These are phyloP conservation scores for Battus philenor DNA, from an alignment of 1,140 invertebrate species.

Conservation along the genomic window DNA sequence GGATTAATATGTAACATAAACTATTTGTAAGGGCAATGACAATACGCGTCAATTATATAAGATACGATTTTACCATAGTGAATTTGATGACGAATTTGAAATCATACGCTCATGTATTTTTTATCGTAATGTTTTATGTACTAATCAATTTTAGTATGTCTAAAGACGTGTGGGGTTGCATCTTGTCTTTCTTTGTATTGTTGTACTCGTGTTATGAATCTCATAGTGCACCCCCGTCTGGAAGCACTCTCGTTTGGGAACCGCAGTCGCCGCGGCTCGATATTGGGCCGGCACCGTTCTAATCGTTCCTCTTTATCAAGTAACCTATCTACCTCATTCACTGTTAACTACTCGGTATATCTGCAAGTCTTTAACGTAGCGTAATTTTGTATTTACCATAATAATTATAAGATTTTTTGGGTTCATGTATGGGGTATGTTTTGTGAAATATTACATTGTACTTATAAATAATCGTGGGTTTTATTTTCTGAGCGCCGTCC, in stretches of 20 bases:
- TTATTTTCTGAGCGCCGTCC: constrained; percentile 35
- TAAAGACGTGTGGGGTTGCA: constrained; percentile 18
- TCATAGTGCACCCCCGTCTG: constrained; percentile 32
- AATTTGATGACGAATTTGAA: constrained; percentile 17
- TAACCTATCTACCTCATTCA: constrained; percentile 60
- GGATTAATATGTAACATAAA: constrained; percentile 31
- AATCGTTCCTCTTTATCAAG: constrained; percentile 36
- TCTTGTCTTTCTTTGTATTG: constrained; percentile 30
- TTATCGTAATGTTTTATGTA: neutral
- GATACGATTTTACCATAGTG: constrained; percentile 35
- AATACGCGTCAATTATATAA: constrained; percentile 62
- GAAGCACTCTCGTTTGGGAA: neutral
- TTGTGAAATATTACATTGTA: constrained; percentile 75
- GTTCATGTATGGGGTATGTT: constrained; percentile 71
- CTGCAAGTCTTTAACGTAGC: constrained; percentile 55
- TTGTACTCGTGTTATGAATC: constrained; percentile 50
- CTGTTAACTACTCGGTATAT: constrained; percentile 52
- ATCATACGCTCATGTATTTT: neutral
- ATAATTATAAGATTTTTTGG: constrained; percentile 60
- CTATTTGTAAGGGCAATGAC: constrained; percentile 40
- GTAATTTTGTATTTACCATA: constrained; percentile 72
- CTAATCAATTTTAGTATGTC: constrained; percentile 1
- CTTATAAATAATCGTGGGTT: constrained; percentile 69
- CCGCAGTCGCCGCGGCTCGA: constrained; percentile 36
- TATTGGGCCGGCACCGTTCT: constrained; percentile 23